These are phyloP conservation scores for Lomographa bimaculata DNA, from an alignment of 2,888 invertebrate genomes.

Conservation along the genomic window DNA sequence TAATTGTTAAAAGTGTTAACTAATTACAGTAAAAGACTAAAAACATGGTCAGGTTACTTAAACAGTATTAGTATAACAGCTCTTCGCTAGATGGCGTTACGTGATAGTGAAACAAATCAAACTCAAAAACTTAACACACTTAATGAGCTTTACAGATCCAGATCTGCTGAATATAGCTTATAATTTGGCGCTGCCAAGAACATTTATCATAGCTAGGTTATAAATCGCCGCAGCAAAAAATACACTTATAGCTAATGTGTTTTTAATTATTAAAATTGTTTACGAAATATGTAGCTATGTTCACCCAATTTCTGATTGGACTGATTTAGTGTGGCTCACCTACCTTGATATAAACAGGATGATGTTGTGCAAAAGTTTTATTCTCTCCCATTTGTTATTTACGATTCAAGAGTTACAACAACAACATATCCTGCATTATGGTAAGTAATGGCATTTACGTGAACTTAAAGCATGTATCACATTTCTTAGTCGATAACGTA, in stretches of 20 bases:
- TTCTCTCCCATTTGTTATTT: conserved; percentile 73
- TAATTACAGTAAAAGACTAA: no score
- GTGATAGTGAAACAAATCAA: background rate
- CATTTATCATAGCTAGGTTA: conserved; percentile 26
- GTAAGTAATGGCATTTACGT: conserved; percentile 44
- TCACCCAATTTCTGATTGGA: no score
- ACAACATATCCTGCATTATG: conserved; percentile 64
- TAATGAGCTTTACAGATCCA: background rate
- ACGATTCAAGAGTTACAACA: conserved; percentile 69
- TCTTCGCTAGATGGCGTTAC: conserved; percentile 19
- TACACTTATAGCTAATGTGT: conserved; percentile 32
- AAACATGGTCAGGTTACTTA: no score
- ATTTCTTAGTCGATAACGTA: conserved; percentile 13
- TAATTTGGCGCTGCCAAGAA: conserved; percentile 22
- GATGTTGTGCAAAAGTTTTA: conserved; percentile 66
- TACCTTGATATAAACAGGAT: conserved; percentile 65
- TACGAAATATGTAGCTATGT: conserved; percentile 20
- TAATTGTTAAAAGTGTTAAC: no score
- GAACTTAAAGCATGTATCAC: conserved; percentile 24
- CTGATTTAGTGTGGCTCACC: conserved; percentile 34
- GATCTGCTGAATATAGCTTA: background rate
- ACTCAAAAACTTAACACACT: no score
- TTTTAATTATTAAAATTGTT: conserved; percentile 32
- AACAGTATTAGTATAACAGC: background rate
- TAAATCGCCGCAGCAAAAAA: conserved; percentile 31